Evolutionary conservation across 2,888 invertebrate genomes (phyloP).

Genomic region (Marronus borbonicus): DNA sequence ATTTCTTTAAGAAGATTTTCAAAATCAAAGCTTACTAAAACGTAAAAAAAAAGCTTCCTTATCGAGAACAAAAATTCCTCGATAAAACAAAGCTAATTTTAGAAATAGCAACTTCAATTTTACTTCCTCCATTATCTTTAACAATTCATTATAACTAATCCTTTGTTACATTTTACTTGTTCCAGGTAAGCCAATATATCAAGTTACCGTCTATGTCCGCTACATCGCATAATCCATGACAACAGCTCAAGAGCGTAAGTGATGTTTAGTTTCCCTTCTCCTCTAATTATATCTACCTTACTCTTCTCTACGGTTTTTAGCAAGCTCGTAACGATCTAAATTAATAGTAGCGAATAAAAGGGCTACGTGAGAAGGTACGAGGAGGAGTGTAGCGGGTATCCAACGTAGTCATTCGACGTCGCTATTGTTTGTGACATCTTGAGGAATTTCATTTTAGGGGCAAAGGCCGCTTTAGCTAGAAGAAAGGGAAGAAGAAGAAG

Average conservation of each 20-base stretch:
- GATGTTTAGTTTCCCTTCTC: too few relatives aligned
- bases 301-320: constrained; percentile 1
- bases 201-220: not conserved
- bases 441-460: constrained; percentile 29
- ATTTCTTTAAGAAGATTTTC: too few relatives aligned
- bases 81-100: not conserved
- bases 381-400: not conserved
- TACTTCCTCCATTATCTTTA: too few relatives aligned
- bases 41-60: too few relatives aligned
- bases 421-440: constrained; percentile 32
- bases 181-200: constrained; percentile 17
- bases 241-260: too few relatives aligned
- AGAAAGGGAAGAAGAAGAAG: not conserved
- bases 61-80: too few relatives aligned
- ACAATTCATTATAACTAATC: not conserved
- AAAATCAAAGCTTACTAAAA: too few relatives aligned
- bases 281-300: not conserved
- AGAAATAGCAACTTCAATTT: too few relatives aligned
- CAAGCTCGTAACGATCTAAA: constrained; percentile 27
- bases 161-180: constrained; percentile 2
- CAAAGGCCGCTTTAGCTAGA: not conserved
- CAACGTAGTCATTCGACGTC: too few relatives aligned
- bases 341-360: constrained; percentile 25
- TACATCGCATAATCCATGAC: too few relatives aligned
- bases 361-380: constrained; percentile 13